Base-by-base conservation (phyloP, 2,888 invertebrate genomes). In the Acanthacorydalis orientalis region DNA sequence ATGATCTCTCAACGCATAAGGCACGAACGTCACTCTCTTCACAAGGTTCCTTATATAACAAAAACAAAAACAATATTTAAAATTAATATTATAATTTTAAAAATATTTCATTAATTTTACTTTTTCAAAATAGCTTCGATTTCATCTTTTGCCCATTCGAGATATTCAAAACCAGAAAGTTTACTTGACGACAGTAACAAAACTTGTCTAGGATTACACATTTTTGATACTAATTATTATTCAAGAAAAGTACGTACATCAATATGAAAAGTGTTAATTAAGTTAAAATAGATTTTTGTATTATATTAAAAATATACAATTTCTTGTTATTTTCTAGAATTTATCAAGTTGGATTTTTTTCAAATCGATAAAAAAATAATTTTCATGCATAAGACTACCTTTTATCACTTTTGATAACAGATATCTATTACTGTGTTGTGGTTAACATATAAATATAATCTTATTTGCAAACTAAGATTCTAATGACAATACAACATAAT, bases 111-210 rank as follows among this genome's bases (percentile, higher is more conserved):
- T 49, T 39, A 35, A 35, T 42, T 71, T 68, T 68, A 80, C 80
- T 68, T 73, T 53, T 66, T 61, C 39, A 83, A 67, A 49, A 83
- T 69, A 39, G 68, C 63, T 44, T 69, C 71, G 51, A 84, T 75
- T 57, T 79, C 77, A 51, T 72, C 64, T 57, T 73, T 74, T 32
- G 80, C 78, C 61, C 80, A 82, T 61, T 81, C 77, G 54, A 84
- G 62, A 60, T 73, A 72, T 14, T 72, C 70, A 12, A 12, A 32
- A 15, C 82, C 83, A 63, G 80, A 72, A 40, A 83, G 72, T 54
- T 73, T 74, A 1, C 83, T 83, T 11, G 80, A 81, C 4, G 83
- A 83, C 14, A 84, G 63, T 48, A 84, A 62, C 44, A 83, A 61
- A 34, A 81, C 64, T 60, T 77, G 73, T 51, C 75, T 32, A 34